Percentiles rank a stretch among this genome's conserved stretches.
Conservation (phyloP, 2,797 vertebrate species). For the Amphiprion clarkii region DNA sequence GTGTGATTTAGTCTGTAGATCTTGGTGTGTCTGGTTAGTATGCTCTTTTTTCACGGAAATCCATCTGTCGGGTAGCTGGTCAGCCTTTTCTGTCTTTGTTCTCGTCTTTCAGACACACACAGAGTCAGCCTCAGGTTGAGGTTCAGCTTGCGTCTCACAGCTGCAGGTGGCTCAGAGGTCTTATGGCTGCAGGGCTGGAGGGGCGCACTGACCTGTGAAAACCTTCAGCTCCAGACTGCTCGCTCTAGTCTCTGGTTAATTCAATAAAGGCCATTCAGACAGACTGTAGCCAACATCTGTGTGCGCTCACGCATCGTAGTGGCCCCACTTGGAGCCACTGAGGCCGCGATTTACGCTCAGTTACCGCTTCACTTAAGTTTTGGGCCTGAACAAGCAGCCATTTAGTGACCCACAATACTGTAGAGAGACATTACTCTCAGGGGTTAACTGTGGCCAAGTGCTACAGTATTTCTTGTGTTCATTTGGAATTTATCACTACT, state of each 20-base stretch:
- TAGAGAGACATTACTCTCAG: not conserved
- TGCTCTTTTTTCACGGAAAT: slow-evolving; percentile 8
- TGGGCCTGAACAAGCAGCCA: slow-evolving; percentile 18
- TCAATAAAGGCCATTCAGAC: slow-evolving; percentile 65
- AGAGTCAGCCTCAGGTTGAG: slow-evolving; percentile 26
- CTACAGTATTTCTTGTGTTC: not conserved
- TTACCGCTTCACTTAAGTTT: slow-evolving; percentile 42
- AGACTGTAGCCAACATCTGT: slow-evolving; percentile 66
- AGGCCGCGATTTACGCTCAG: slow-evolving; percentile 36
- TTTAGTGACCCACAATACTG: not conserved
- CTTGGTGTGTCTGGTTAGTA: slow-evolving; percentile 14
- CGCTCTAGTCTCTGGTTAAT: slow-evolving; percentile 64
- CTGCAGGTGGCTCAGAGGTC: slow-evolving; percentile 70
- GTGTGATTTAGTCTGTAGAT: slow-evolving; percentile 22
- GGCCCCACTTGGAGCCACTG: slow-evolving; percentile 31
- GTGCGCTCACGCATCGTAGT: slow-evolving; percentile 35
- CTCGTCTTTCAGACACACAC: slow-evolving; percentile 28
- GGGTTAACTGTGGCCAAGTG: slow-evolving; percentile 10
- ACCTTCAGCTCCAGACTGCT: slow-evolving; percentile 58
- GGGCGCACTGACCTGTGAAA: slow-evolving; percentile 74
- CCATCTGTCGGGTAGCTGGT: slow-evolving; percentile 58
- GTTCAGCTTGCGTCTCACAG: slow-evolving; percentile 42
- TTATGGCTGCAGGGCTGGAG: slow-evolving; percentile 60
- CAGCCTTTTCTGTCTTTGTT: not conserved
- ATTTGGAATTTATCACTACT: not conserved